Base-by-base conservation (phyloP, 2,797 vertebrate genomes). In the Brotula barbata region DNA sequence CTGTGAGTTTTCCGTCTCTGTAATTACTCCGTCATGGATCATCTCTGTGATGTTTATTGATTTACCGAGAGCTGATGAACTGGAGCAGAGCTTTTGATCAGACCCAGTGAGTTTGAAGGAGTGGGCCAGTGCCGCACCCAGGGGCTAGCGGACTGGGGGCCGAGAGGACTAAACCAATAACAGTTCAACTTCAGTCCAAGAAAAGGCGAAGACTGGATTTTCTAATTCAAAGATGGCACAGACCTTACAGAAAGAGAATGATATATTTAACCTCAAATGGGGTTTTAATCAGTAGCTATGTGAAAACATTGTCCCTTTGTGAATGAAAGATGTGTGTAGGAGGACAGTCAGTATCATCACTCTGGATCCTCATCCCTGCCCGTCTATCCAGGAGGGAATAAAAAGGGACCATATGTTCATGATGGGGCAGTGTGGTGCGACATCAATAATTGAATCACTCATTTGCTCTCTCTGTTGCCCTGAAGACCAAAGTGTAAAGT, bases 371-470 rank as follows among this genome's bases (percentile, higher is more conserved):
- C 50, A 9, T 1, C 21, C 25, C 8, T 53, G 68, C 44, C 34
- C 25, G 8, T 58, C 46, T 52, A 1, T 15, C 15, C 37, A 62
- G 44, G 46, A 72, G 43, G 45, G 57, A 55, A 71, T 73, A 71
- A 72, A 70, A 82, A 58, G 61, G 64, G 58, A 85, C 53, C 83
- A 81, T 79, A 80, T 85, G 85, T 58, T 77, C 19, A 12, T 68
- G 64, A 82, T 63, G 69, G 72, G 59, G 64, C 70, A 14, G 40
- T 21, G 49, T 69, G 74, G 72, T 56, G 45, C 22, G 12, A 54
- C 68, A 80, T 87, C 85, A 85, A 84, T 88, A 84, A 81, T 81
- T 84, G 63, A 89, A 82, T 87, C 83, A 64, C 61, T 82, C 67
- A 64, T 59, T 80, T 44, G 37, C 47, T 51, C 47, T 51, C 69